Evolutionary conservation across 2,888 invertebrate genomes (phyloP).

Genomic region (Cerastoderma edule): DNA sequence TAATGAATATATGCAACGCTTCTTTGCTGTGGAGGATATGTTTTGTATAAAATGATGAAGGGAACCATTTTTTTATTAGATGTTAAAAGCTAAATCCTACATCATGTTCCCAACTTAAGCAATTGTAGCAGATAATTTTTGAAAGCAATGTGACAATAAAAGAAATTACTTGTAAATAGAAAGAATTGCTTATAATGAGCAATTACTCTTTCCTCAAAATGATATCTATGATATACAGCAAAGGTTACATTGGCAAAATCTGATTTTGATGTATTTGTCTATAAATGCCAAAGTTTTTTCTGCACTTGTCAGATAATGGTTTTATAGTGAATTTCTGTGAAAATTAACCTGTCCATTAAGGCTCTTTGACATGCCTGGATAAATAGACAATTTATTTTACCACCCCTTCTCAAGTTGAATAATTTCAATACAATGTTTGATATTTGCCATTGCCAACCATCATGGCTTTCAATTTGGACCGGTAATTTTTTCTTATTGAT

Average conservation of each 20-base stretch:
- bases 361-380: no score
- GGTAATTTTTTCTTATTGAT: no score
- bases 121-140: background rate
- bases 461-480: no score
- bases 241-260: background rate
- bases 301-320: background rate
- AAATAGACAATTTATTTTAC: no score
- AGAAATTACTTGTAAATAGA: background rate
- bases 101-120: background rate
- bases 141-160: background rate
- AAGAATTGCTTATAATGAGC: slow-evolving; percentile 9
- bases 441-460: no score
- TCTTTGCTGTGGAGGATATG: background rate
- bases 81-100: background rate
- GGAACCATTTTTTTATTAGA: background rate
- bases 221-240: background rate
- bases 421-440: no score
- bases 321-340: no score
- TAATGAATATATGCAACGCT: background rate
- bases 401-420: no score
- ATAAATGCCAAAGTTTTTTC: background rate
- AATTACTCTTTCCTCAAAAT: background rate
- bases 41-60: background rate
- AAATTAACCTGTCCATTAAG: no score
- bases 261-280: background rate